These are phyloP conservation scores for Setophaga kirtlandii DNA, from an alignment of 2,113 vertebrate genomes.

Conservation along the genomic window DNA sequence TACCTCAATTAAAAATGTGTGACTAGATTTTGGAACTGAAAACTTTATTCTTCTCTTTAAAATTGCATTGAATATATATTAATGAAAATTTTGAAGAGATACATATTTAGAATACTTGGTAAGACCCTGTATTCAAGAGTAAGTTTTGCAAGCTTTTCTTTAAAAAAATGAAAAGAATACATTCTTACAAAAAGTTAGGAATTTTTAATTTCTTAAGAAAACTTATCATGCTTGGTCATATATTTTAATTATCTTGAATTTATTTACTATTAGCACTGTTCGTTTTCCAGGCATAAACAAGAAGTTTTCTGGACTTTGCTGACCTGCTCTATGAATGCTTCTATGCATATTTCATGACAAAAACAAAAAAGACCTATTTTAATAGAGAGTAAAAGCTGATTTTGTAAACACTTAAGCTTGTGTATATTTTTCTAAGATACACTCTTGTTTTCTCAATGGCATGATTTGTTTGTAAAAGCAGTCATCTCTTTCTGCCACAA, in stretches of 20 bases:
- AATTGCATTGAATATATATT: background rate
- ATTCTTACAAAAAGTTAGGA: background rate
- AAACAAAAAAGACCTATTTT: background rate
- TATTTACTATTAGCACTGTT: background rate
- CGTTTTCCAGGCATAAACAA: background rate
- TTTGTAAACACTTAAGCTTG: background rate
- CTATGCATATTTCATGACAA: background rate
- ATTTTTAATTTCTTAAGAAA: background rate
- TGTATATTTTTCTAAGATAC: background rate
- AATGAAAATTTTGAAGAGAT: background rate
- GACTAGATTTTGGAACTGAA: background rate
- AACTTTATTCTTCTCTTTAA: background rate
- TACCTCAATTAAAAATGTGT: background rate
- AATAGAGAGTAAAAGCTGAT: background rate
- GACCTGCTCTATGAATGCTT: background rate
- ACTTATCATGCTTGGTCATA: background rate
- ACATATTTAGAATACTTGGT: background rate
- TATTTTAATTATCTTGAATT: background rate
- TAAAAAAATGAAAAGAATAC: background rate
- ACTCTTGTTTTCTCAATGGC: background rate
- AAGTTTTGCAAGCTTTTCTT: background rate
- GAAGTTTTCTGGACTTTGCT: background rate
- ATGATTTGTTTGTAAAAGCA: background rate
- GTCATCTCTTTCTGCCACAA: background rate
- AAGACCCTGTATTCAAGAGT: background rate